A percentile compares a stretch with the other conserved stretches of the same genome.
These are phyloP conservation scores for Cistogaster globosa DNA, from an alignment of 2,888 invertebrate genomes.

Conservation along the genomic window DNA sequence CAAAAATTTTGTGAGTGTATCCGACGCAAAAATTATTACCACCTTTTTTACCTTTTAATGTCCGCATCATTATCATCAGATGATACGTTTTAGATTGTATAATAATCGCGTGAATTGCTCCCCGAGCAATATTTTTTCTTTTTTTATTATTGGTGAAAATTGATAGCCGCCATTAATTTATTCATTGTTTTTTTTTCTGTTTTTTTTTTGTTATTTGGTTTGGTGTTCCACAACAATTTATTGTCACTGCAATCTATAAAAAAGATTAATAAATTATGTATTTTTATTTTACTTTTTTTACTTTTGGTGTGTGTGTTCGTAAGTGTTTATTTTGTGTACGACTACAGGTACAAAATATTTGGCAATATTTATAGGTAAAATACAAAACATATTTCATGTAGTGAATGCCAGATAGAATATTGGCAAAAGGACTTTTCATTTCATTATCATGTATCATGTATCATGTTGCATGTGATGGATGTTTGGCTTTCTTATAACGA, in stretches of 20 bases:
- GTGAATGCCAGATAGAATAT: constrained; percentile 13
- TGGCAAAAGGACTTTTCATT: constrained; percentile 30
- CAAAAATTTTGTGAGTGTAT: constrained; percentile 27
- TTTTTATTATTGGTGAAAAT: constrained; percentile 50
- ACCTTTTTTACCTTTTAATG: constrained; percentile 51
- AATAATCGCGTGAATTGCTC: constrained; percentile 59
- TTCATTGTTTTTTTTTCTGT: not conserved
- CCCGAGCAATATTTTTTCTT: constrained; percentile 51
- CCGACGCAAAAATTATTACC: not conserved
- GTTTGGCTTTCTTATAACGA: constrained; percentile 5
- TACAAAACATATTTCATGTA: not conserved
- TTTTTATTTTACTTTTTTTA: constrained; percentile 50
- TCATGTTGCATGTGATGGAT: constrained; percentile 68
- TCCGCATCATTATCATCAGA: constrained; percentile 61
- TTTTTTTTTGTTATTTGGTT: constrained; percentile 46
- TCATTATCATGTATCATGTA: constrained; percentile 26
- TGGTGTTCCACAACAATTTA: constrained; percentile 58
- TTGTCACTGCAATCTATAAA: constrained; percentile 63
- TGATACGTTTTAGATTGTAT: constrained; percentile 66
- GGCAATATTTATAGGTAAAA: constrained; percentile 44
- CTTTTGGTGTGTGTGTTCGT: not conserved
- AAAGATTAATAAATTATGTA: constrained; percentile 70
- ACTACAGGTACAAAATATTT: constrained; percentile 24
- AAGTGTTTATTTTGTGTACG: constrained; percentile 5
- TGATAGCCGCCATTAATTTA: constrained; percentile 63